Base-by-base conservation (phyloP, 2,888 invertebrate species). In the Geotrupes spiniger region DNA sequence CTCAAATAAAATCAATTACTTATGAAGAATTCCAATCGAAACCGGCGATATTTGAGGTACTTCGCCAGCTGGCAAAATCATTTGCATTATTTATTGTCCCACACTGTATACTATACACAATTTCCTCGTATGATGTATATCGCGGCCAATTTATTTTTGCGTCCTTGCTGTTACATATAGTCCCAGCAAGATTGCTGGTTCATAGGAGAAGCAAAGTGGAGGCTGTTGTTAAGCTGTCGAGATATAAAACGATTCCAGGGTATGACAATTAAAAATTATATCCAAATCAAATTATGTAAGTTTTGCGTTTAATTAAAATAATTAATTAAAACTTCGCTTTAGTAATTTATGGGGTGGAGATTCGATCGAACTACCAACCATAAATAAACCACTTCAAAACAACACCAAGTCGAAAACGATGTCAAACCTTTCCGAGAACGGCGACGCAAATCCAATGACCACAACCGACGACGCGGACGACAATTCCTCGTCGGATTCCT, bases 21-120 rank as follows among this genome's bases (percentile, higher is more conserved):
- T 74, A 74, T 53, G 78, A 78, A 51, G 75, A 74, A 1, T 78
- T 77, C 50, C 76, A 78, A 56, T 66, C 71, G 9, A 68, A 73
- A 10, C 52, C 76, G 10, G 73, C 70, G 28, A 54, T 74, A 10
- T 64, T 77, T 36, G 68, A 74, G 54, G 73, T 74, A 14, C 42
- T 75, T 36, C 74, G 74, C 54, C 74, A 71, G 42, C 65, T 72
- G 2, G 76, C 75, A 1, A 77, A 77, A 69, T 76, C 78, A 8
- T 51, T 76, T 11, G 77, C 76, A 25, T 73, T 75, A 52, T 68
- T 75, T 4, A 52, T 72, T 39, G 75, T 77, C 47, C 78, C 78
- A 6, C 76, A 77, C 52, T 68, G 78, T 36, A 64, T 77, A 51
- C 66, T 74, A 41, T 64, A 69, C 42, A 52, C 77, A 31, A 72